Evolutionary conservation across 1,140 invertebrate genomes (phyloP), one percentile per base, ranked within the genome.

Genomic region (Babylonia areolata): DNA sequence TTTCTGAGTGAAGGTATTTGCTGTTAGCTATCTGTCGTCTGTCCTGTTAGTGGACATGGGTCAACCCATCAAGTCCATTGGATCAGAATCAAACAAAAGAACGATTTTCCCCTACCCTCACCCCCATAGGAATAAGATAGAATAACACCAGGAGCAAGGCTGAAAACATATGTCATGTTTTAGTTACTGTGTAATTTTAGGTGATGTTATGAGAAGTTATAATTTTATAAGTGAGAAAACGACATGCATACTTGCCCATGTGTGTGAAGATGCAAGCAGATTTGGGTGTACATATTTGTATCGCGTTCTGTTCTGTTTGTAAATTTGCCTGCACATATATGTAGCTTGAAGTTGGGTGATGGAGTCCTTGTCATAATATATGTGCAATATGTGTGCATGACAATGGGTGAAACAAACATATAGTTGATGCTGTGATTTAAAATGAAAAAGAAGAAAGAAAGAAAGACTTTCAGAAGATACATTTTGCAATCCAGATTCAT

Each of bases 361-460:
- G 20, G 35, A 40, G 75, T 37, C 75, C 75, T 20, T 77, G 35
- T 40, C 75, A 77, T 77, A 77, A 77, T 77, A 77, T 77, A 77
- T 77, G 75, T 77, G 75, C 75, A 77, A 77, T 77, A 77, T 77
- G 75, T 40, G 75, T 77, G 37, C 37, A 37, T 77, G 75, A 35
- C 31, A 35, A 9, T 73, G 71, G 12, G 71, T 73, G 71, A 73
- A 6, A 20, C 33, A 40, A 77, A 77, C 11, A 23, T 64, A 64
- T 77, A 40, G 75, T 28, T 77, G 37, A 40, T 77, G 75, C 75
- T 77, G 75, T 77, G 75, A 77, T 77, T 77, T 39, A 64, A 28
- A 64, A 64, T 64, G 17, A 51, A n/a, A n/a, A n/a, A n/a, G n/a
- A n/a, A n/a, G n/a, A n/a, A n/a, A n/a, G n/a, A n/a, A n/a, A n/a